Evolutionary conservation across 2,797 vertebrate species (phyloP).

Genomic region (Siniperca undulata): DNA sequence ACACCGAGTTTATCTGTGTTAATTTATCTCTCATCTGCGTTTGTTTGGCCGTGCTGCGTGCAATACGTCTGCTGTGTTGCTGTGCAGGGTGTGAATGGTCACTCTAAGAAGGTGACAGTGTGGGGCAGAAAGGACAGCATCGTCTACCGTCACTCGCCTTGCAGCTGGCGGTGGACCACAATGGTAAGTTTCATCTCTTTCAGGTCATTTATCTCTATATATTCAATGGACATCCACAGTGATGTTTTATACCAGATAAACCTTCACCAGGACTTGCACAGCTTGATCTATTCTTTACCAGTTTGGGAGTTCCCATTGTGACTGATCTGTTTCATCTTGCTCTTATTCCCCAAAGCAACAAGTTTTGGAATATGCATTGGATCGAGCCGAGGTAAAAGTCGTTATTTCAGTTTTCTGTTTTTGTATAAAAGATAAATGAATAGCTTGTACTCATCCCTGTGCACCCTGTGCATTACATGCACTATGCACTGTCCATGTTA

Average conservation of each 20-base stretch:
- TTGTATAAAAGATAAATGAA: not conserved
- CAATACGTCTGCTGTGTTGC: slow-evolving; percentile 36
- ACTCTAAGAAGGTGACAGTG: slow-evolving; percentile 85
- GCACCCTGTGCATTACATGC: not conserved
- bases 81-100: slow-evolving; percentile 87
- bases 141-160: slow-evolving; percentile 83
- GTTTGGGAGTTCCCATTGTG: not conserved
- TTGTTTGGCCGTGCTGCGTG: slow-evolving; percentile 22
- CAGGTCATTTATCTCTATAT: not conserved
- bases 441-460: not conserved
- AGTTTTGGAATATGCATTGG: slow-evolving; percentile 97
- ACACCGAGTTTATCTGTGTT: not conserved
- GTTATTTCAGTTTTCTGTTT: not conserved
- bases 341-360: slow-evolving; percentile 89
- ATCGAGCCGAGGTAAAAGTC: slow-evolving; percentile 95
- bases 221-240: not conserved
- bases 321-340: slow-evolving; percentile 26
- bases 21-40: not conserved
- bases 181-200: slow-evolving; percentile 78
- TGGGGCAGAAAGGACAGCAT: slow-evolving; percentile 85
- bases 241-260: not conserved
- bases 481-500: not conserved
- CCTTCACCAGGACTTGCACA: not conserved
- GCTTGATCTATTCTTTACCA: not conserved
- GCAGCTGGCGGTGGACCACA: slow-evolving; percentile 86